Evolutionary conservation across 2,888 invertebrate genomes (phyloP).

Genomic region (Anarsia innoxiella): DNA sequence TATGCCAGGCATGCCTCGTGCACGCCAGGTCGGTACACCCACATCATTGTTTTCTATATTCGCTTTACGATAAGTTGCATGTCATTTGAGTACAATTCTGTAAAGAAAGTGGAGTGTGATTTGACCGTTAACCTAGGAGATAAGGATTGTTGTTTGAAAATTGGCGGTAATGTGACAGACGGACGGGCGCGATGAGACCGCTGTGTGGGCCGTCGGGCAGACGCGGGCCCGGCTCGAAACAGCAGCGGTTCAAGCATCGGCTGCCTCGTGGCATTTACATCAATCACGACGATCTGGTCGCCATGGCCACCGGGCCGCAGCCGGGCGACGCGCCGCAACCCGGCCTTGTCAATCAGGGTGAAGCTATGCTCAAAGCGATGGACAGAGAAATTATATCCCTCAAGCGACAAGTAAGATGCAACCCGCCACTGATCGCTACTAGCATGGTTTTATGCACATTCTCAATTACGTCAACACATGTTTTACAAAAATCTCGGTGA

Average conservation of each 20-base stretch:
- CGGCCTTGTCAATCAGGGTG: conserved; percentile 78
- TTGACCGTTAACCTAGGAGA: conserved; percentile 22
- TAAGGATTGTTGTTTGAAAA: conserved; percentile 46
- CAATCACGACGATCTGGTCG: conserved; percentile 96
- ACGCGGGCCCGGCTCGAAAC: conserved; percentile 70
- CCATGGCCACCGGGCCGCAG: conserved; percentile 87
- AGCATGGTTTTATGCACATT: conserved; percentile 52
- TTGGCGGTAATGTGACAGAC: conserved; percentile 77
- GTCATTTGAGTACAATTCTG: conserved; percentile 24
- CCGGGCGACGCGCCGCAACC: conserved; percentile 72
- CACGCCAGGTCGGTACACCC: conserved; percentile 73
- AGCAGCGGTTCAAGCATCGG: conserved; percentile 82
- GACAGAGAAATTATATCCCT: conserved; percentile 95
- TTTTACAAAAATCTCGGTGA: conserved; percentile 7
- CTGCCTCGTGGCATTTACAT: conserved; percentile 98
- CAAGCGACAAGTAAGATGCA: conserved; percentile 93
- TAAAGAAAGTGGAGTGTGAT: conserved; percentile 26
- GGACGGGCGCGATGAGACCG: conserved; percentile 86
- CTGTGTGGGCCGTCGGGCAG: conserved; percentile 82
- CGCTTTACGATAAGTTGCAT: conserved; percentile 33
- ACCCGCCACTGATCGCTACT: conserved; percentile 42
- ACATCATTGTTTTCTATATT: conserved; percentile 6
- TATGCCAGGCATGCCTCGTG: conserved; percentile 75
- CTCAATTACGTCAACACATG: conserved; percentile 46
- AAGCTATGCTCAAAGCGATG: conserved; percentile 91